Conservation (phyloP, 2,888 invertebrate species). For the Troides helena region DNA sequence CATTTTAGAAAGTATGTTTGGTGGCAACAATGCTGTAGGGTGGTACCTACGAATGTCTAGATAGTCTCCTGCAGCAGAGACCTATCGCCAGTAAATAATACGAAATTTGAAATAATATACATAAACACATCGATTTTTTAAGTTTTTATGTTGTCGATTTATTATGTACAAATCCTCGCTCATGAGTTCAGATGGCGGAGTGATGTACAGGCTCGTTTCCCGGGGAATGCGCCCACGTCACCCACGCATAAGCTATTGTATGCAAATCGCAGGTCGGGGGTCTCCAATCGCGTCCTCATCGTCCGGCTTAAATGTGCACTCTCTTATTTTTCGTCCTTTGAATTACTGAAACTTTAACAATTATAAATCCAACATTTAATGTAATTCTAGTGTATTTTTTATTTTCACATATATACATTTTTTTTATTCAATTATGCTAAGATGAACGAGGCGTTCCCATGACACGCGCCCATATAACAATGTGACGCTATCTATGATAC, state of each 20-base stretch:
- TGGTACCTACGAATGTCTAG: too few relatives aligned
- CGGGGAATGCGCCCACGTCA: slow-evolving; percentile 56
- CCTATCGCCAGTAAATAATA: too few relatives aligned
- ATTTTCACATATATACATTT: too few relatives aligned
- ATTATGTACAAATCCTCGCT: background rate
- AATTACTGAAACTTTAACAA: background rate
- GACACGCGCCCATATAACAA: too few relatives aligned
- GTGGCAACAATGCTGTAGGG: too few relatives aligned
- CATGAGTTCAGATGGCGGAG: background rate
- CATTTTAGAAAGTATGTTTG: too few relatives aligned
- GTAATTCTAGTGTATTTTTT: background rate
- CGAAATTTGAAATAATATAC: too few relatives aligned
- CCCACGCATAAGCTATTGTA: slow-evolving; percentile 75
- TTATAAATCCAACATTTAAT: background rate
- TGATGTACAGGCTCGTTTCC: slow-evolving; percentile 41
- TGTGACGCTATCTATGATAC: too few relatives aligned
- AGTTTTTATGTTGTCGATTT: background rate
- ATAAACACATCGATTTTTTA: too few relatives aligned
- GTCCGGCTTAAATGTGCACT: slow-evolving; percentile 27
- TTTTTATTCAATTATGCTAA: too few relatives aligned
- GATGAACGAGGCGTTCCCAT: too few relatives aligned
- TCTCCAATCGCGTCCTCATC: slow-evolving; percentile 57
- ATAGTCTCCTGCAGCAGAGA: too few relatives aligned
- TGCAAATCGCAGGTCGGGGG: slow-evolving; percentile 78
- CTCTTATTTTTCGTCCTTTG: slow-evolving; percentile 15